Evolutionary conservation across 2,888 invertebrate species (phyloP).

Genomic region (Eupithecia vulgata): DNA sequence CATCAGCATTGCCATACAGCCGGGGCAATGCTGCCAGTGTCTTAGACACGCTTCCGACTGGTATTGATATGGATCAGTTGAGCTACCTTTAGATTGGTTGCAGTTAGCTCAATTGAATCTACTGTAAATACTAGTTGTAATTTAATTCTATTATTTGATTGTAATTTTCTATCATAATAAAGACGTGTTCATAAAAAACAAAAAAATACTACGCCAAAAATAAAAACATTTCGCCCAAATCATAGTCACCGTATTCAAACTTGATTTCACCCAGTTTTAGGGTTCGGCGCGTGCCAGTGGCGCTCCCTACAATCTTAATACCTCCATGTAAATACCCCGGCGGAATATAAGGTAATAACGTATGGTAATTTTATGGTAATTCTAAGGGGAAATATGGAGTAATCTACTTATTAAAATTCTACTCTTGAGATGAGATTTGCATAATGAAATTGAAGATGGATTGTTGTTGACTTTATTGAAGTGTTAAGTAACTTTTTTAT

Average conservation of each 20-base stretch:
- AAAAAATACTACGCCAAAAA: not conserved
- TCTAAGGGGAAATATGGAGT: conserved; percentile 40
- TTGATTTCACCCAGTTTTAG: conserved; percentile 41
- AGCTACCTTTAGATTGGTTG: no score
- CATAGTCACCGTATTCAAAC: conserved; percentile 29
- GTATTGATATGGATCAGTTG: no score
- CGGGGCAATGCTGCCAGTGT: no score
- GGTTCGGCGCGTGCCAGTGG: conserved; percentile 38
- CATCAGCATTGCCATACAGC: no score
- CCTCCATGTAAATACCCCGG: conserved; percentile 44
- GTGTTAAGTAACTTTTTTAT: conserved; percentile 9
- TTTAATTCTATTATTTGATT: no score
- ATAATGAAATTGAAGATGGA: conserved; percentile 36
- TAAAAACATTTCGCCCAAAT: not conserved
- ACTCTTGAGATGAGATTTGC: conserved; percentile 40
- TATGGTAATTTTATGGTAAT: conserved; percentile 48
- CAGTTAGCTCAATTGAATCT: no score
- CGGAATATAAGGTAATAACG: conserved; percentile 31
- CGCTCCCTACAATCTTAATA: conserved; percentile 44
- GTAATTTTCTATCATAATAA: no score
- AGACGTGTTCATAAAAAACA: no score
- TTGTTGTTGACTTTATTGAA: not conserved
- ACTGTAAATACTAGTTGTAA: no score
- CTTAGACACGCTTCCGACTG: no score
- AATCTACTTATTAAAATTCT: conserved; percentile 45